A percentile compares a stretch with the other conserved stretches of the same genome.
phyloP scores from a whole-genome alignment of 2,113 vertebrate genomes.

The Nothoprocta perdicaria region DNA sequence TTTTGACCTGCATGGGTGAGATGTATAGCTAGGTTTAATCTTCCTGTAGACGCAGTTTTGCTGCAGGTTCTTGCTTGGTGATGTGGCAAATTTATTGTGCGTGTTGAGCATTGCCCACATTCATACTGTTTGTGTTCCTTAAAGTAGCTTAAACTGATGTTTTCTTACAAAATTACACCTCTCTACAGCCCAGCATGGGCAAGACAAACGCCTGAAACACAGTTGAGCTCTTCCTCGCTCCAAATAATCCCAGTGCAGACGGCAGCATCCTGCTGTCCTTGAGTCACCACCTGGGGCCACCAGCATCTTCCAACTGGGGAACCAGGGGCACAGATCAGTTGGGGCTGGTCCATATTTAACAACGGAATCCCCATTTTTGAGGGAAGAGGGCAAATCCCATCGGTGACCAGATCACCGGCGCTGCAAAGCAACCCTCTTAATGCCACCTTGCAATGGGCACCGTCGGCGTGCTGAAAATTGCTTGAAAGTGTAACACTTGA shows the following conservation, averaged over 20 bases:
- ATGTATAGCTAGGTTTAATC: background rate
- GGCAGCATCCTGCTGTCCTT: background rate
- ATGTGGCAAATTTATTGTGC: background rate
- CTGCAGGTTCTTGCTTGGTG: background rate
- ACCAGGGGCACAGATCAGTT: background rate
- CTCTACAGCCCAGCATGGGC: background rate
- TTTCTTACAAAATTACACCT: background rate
- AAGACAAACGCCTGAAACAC: background rate
- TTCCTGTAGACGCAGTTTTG: background rate
- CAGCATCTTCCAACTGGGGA: background rate
- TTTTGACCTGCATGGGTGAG: background rate
- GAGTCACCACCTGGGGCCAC: background rate
- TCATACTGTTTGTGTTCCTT: background rate
- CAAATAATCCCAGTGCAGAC: background rate
- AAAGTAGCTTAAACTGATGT: too few species aligned
- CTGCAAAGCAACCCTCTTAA: conserved; percentile 66
- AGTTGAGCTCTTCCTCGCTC: background rate
- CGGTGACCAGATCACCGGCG: background rate
- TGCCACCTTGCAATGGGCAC: conserved; percentile 68
- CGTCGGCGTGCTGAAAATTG: conserved; percentile 76
- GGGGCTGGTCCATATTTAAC: background rate
- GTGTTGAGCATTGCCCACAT: background rate
- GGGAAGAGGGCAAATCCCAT: background rate
- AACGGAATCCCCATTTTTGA: background rate
- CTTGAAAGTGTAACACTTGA: conserved; percentile 85